Base-by-base conservation (phyloP, 2,113 vertebrate genomes). In the Pygoscelis antarcticus region DNA sequence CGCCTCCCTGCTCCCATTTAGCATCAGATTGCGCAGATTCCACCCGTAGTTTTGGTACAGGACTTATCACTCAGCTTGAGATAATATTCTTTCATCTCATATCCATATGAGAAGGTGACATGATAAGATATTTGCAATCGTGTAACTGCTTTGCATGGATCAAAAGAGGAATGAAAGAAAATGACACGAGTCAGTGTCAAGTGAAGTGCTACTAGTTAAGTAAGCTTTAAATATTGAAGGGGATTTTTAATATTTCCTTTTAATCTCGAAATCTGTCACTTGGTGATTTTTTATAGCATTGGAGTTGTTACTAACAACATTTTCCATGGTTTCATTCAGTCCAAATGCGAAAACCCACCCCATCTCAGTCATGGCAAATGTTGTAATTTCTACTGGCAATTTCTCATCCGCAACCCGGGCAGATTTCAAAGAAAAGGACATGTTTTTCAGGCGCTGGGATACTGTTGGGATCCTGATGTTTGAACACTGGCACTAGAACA, bases 211-310 rank as follows among this genome's bases (percentile, higher is more conserved):
- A 96, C 96, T 96, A 96, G 98, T 98, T 98, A 98, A 98, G 97
- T 93, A 98, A 98, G 98, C 98, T 98, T 98, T 98, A 98, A 98
- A 98, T 98, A 98, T 98, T 98, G 97, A 98, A 98, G 97, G 96
- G 92, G 94, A 98, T 96, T 97, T 97, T 98, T 98, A 98, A 98
- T 98, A 98, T 98, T 98, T 98, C 98, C 97, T 98, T 98, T 98
- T 98, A 97, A 98, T 98, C 98, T 98, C 32, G 2, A 98, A 98
- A 98, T 96, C 97, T 98, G 97, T 98, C 98, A 97, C 96, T 98
- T 46, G 93, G 93, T 93, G 96, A 92, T 96, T 97, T 95, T 95
- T 97, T 92, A 92, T 92, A 97, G 91, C 82, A 36, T 64, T 66
- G 96, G 86, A 77, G 88, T 97, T 96, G 97, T 97, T 97, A 65